These are phyloP conservation scores for Acrossocheilus wenchowensis DNA, from an alignment of 2,797 vertebrate genomes.

Conservation along the genomic window DNA sequence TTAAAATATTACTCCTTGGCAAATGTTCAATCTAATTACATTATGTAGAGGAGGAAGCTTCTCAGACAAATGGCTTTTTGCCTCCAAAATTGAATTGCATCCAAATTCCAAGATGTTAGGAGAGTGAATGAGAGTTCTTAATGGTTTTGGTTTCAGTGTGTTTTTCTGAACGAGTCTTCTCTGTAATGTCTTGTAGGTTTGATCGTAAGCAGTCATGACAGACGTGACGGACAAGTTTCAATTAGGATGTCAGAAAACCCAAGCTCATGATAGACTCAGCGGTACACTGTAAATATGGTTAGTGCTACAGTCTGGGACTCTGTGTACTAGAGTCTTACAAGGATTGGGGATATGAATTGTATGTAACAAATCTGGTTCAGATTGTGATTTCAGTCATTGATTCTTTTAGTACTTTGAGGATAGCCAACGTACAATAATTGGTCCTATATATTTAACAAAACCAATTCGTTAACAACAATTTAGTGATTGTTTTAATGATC, in stretches of 20 bases:
- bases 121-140: conserved; percentile 58
- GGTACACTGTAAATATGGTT: not conserved
- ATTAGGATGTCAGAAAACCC: not conserved
- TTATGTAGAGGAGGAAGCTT: conserved; percentile 68
- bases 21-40: conserved; percentile 69
- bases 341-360: not conserved
- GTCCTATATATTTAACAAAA: not conserved
- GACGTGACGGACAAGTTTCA: conserved; percentile 9
- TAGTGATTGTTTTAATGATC: not conserved
- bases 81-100: conserved; percentile 58
- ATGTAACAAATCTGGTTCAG: not conserved
- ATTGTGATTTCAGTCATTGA: not conserved
- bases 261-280: not conserved
- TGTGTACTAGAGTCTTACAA: not conserved
- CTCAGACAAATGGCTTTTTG: conserved; percentile 67
- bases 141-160: conserved; percentile 41
- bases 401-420: not conserved
- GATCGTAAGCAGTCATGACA: conserved; percentile 36
- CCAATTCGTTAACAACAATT: not conserved
- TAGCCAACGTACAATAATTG: not conserved
- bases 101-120: conserved; percentile 57
- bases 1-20: conserved; percentile 67
- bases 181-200: conserved; percentile 5
- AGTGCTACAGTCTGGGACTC: not conserved
- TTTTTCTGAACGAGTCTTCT: conserved; percentile 60